Conservation (phyloP, 2,888 invertebrate genomes). For the Amblyteles armatorius region DNA sequence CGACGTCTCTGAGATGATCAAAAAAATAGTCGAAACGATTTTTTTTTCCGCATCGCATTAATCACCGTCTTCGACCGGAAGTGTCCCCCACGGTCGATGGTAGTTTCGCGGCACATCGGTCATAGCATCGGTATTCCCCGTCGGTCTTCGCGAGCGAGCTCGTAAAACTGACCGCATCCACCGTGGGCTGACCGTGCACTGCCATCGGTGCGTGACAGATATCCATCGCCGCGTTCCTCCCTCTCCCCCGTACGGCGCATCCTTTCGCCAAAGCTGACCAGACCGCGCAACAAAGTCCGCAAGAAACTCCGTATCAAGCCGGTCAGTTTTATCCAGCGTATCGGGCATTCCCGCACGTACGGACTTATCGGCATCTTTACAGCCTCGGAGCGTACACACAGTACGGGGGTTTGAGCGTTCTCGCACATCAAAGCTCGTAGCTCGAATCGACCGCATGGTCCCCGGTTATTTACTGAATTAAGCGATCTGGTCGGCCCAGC, state of each 20-base stretch:
- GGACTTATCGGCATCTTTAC: slow-evolving; percentile 6
- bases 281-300: background rate
- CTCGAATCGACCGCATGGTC: slow-evolving; percentile 30
- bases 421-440: slow-evolving; percentile 5
- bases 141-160: slow-evolving; percentile 22
- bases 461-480: slow-evolving; percentile 20
- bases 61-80: slow-evolving; percentile 30
- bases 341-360: slow-evolving; percentile 11
- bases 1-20: background rate
- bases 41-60: background rate
- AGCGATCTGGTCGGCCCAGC: slow-evolving; percentile 16
- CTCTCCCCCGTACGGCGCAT: slow-evolving; percentile 8
- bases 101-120: background rate
- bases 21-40: background rate
- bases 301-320: slow-evolving; percentile 13
- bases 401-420: background rate
- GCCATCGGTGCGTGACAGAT: slow-evolving; percentile 36
- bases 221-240: slow-evolving; percentile 31
- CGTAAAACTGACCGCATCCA: slow-evolving; percentile 43
- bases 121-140: slow-evolving; percentile 26
- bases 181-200: slow-evolving; percentile 17
- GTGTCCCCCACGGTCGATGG: background rate
- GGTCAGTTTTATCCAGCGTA: slow-evolving; percentile 11
- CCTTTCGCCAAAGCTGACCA: slow-evolving; percentile 4
- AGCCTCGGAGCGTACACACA: background rate